Base-by-base conservation (phyloP, 2,113 vertebrate species). In the Neodontobutis hainanensis region DNA sequence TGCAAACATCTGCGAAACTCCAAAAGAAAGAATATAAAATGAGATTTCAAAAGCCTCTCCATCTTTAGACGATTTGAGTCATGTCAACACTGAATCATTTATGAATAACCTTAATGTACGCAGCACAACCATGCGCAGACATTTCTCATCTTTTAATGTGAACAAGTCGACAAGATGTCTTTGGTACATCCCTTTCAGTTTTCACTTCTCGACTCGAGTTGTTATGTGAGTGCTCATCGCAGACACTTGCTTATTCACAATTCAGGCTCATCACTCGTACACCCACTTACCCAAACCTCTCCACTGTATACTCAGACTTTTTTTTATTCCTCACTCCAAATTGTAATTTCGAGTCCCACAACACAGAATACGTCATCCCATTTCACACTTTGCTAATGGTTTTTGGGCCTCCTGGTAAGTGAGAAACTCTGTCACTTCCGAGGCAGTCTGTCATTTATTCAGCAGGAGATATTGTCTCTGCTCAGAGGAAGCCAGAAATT, bases 201-300 rank as follows among this genome's bases (percentile, higher is more conserved):
- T 78, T 86, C 81, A 63, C 73, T 73, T 59, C 57, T 70, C 50
- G 10, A 73, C 74, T 68, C 36, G 82, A 80, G 65, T 81, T 84
- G 77, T 87, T 87, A 84, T 76, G 40, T 76, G 70, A 85, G 78
- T 79, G 75, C 80, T 83, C 65, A 75, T 56, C 86, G 78, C 71
- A 77, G 74, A 67, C 67, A 44, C 77, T 73, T 60, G 14, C 83
- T 86, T 81, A 90, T 91, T 85, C 80, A 85, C 80, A 85, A 88
- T 87, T 89, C 72, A 90, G 83, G 66, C 75, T 76, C 63, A 72
- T 71, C 62, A 65, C 82, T 78, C 40, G n/a, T 50, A 78, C 80
- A 65, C 80, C 70, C 80, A 76, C 73, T 66, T 60, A 70, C 59
- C 62, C 59, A 76, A 77, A 52, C 59, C 72, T 68, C 69, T 80